Evolutionary conservation across 2,113 vertebrate species (phyloP).

Genomic region (Microcebus griseorufus): DNA sequence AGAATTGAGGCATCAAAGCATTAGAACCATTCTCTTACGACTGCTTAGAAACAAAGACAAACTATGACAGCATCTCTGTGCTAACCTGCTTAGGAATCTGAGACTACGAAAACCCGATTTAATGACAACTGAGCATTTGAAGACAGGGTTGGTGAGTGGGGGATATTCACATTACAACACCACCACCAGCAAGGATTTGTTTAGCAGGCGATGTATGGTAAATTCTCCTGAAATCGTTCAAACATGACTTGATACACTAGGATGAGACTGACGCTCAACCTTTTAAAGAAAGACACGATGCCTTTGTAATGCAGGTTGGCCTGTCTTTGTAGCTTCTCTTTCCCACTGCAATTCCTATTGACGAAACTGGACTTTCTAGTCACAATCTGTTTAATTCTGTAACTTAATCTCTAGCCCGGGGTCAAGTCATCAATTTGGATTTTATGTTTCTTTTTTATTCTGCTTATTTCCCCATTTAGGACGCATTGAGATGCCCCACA

Average conservation of each 20-base stretch:
- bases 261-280: accelerated
- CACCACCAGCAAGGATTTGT: accelerated
- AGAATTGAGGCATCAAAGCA: not conserved
- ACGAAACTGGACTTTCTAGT: not conserved
- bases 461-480: not conserved
- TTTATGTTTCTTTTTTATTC: not conserved
- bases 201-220: not conserved
- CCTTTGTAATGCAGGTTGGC: not conserved
- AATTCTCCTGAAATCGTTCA: not conserved
- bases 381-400: not conserved
- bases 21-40: not conserved
- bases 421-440: not conserved
- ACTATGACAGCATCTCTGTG: not conserved
- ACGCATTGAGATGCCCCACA: not conserved
- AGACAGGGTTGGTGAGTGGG: not conserved
- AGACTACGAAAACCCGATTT: not conserved
- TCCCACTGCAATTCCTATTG: not conserved
- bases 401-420: not conserved
- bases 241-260: accelerated
- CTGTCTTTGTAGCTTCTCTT: not conserved
- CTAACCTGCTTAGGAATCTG: not conserved
- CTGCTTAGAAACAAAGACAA: not conserved
- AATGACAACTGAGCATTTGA: not conserved
- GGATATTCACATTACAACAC: not conserved
- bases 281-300: not conserved